Conservation (phyloP, 2,888 invertebrate genomes). For the Creontiades dilutus region DNA sequence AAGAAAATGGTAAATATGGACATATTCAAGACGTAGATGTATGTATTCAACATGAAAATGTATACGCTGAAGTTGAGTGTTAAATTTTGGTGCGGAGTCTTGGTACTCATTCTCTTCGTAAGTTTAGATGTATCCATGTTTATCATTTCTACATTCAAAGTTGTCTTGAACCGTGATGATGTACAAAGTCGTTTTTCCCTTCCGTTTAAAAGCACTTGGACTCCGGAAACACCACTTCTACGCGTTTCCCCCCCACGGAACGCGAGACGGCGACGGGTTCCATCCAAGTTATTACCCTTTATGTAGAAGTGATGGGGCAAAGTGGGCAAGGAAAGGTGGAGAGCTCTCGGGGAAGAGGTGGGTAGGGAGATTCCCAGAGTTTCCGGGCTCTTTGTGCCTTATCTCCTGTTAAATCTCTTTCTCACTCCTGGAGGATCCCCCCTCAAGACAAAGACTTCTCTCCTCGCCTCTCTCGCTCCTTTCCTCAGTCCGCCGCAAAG, state of each 20-base stretch:
- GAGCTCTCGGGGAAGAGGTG: neutral
- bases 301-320: slow-evolving; percentile 30
- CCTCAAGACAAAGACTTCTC: slow-evolving; percentile 17
- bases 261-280: neutral
- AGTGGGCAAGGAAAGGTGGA: slow-evolving; percentile 12
- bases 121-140: neutral
- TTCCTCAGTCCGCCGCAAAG: neutral
- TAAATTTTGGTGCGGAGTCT: neutral
- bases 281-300: slow-evolving; percentile 23
- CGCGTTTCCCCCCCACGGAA: neutral
- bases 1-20: no score
- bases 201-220: slow-evolving; percentile 27
- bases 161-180: neutral
- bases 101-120: neutral
- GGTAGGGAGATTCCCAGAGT: slow-evolving; percentile 47
- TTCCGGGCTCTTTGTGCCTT: slow-evolving; percentile 50
- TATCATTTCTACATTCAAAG: neutral
- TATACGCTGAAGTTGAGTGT: no score
- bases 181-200: neutral
- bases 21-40: no score
- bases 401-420: slow-evolving; percentile 51
- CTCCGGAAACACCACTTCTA: slow-evolving; percentile 20
- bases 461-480: neutral
- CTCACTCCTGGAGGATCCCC: slow-evolving; percentile 37
- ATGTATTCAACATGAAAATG: no score